Base-by-base conservation (phyloP, 2,888 invertebrate genomes). In the Nomada ferruginata region DNA sequence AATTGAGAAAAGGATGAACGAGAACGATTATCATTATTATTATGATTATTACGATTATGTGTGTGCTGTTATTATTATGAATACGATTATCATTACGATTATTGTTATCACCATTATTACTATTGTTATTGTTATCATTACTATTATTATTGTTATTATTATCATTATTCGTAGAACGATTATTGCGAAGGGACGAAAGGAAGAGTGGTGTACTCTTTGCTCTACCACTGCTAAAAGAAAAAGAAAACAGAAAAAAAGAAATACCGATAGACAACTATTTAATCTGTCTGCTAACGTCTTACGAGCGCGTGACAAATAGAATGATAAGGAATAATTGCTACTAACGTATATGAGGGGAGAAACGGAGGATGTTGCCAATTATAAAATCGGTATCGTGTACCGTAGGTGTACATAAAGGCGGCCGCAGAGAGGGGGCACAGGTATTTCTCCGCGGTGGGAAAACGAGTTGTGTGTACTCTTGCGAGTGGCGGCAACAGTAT, bases 231-330 rank as follows among this genome's bases (percentile, higher is more conserved):
- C 87, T 88, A 83, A 26, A 50, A 61, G 23, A 36, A 60, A 4
- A 50, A 5, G 29, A 29, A n/a, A 23, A 23, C 23, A 23, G 36
- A 36, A 52, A 10, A 18, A 15, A 66, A 36, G 18, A 15, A 13
- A n/a, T 36, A 70, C 70, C 57, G 72, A 86, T 85, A 88, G 84
- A 80, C 63, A 64, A 84, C 77, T 86, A 83, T 79, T 82, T 88
- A 82, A 82, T 70, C 68, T 81, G 71, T 88, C 84, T 84, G 83
- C 80, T 87, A 82, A 84, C 57, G 72, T 84, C 36, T 74, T 76
- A 82, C 70, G 44, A 63, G 59, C 69, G 57, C 50, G 74, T 65
- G 70, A 73, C 59, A 44, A 55, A 55, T 10, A 13, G n/a, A 71
- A 52, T 55, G 57, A 55, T 36, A 42, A 11, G 18, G 2, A 55